Evolutionary conservation across 2,113 vertebrate species (phyloP), one percentile per base, ranked within the genome.

Genomic region (Pogona vitticeps): DNA sequence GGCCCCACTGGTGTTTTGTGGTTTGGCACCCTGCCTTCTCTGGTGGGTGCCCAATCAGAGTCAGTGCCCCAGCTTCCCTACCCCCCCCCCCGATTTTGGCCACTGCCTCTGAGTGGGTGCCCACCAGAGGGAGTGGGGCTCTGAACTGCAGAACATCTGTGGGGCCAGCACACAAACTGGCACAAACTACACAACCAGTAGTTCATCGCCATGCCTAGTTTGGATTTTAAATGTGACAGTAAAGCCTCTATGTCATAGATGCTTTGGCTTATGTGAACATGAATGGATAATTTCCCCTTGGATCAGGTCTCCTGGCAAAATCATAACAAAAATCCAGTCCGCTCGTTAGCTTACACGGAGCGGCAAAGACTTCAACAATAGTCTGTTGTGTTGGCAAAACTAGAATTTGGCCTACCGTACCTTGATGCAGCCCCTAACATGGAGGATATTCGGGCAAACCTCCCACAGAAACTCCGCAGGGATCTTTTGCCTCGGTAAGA

Each of bases 391-490:
- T 15, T 70, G 42, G 21, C 1, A 0, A 18, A 23, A 76, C 79
- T 33, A 80, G 33, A 76, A 70, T 52, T 70, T 82, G 79, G 59
- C 71, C 82, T 77, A 82, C 82, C 73, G 33, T 38, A 28, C 13
- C 36, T 63, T 75, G 80, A 77, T 65, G 68, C 5, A 59, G 73
- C 52, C 31, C 46, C 17, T 26, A 67, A 65, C 7, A 42, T 1
- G 6, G 4, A 87, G 17, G 6, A n/a, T 56, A 86, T 9, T 14
- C 33, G 46, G 2, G 68, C 7, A 73, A 33, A 33, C 15, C n/a
- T 83, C 70, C 80, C 36, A 71, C 58, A 70, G 80, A 56, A 76
- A 71, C 84, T 85, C 84, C n/a, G 65, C 84, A 38, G 84, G 84
- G 76, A 72, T 79, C 84, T 75, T 82, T 61, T 80, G 88, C 13